Percentiles rank a stretch among this genome's conserved stretches.
Conservation (phyloP, 2,113 vertebrate genomes). For the Mastomys coucha region DNA sequence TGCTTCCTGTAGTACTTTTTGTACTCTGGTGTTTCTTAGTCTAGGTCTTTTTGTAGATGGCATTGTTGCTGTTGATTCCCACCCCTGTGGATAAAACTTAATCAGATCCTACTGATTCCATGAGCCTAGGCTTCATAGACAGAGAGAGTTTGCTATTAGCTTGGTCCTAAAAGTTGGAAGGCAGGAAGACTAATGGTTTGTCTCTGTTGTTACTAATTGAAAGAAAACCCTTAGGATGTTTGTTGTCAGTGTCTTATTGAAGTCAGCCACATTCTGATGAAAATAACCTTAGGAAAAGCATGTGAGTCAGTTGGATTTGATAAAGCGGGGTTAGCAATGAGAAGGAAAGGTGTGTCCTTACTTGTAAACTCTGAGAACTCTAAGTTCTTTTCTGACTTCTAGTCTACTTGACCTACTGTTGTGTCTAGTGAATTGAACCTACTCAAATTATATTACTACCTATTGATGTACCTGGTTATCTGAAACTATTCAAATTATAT, state of each 20-base stretch:
- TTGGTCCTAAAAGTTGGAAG: not conserved
- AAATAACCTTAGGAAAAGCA: constrained; percentile 33
- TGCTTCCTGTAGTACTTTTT: not conserved
- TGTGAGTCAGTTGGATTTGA: constrained; percentile 48
- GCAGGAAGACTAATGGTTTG: not conserved
- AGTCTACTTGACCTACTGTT: constrained; percentile 3
- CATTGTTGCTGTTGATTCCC: constrained; percentile 11
- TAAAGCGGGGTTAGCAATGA: constrained; percentile 42
- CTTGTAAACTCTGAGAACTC: not conserved
- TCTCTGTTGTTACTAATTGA: not conserved
- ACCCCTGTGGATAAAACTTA: not conserved
- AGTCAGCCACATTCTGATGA: constrained; percentile 10
- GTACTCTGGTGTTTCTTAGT: not conserved
- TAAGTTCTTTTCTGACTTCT: constrained; percentile 20
- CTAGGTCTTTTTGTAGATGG: not conserved
- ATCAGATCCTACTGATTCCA: not conserved
- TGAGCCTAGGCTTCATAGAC: not conserved
- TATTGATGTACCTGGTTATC: constrained; percentile 17
- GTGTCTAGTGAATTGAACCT: constrained; percentile 46
- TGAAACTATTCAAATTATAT: constrained; percentile 47
- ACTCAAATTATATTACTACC: constrained; percentile 36
- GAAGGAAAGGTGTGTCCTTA: constrained; percentile 25
- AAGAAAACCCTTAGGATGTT: not conserved
- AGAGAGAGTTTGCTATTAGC: not conserved
- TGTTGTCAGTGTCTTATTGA: constrained; percentile 29